Evolutionary conservation across 2,797 vertebrate species (phyloP).

Genomic region (Sitta carolinensis): DNA sequence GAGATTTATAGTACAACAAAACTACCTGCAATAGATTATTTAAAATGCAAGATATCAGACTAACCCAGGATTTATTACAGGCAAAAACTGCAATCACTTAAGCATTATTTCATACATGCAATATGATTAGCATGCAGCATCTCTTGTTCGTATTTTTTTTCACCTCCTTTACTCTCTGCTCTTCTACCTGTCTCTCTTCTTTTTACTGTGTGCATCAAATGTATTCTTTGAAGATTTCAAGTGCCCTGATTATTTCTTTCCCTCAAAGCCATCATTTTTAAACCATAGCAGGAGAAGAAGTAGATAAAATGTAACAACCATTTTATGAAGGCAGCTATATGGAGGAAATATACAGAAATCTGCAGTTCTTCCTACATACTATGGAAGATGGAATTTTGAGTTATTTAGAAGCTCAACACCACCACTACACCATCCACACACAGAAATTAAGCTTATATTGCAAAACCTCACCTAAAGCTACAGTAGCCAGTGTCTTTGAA

Average conservation of each 20-base stretch:
- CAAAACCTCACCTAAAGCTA: neutral
- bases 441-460: neutral
- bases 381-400: neutral
- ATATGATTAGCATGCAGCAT: conserved; percentile 59
- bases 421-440: neutral
- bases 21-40: neutral
- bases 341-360: neutral
- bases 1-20: conserved; percentile 6
- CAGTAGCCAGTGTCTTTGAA: neutral
- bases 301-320: neutral
- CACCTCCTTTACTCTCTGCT: conserved; percentile 64
- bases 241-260: conserved; percentile 69
- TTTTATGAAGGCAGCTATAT: neutral
- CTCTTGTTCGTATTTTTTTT: conserved; percentile 77
- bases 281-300: conserved; percentile 70
- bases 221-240: conserved; percentile 74
- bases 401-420: neutral
- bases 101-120: neutral
- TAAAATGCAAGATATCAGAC: conserved; percentile 45
- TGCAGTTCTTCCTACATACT: neutral
- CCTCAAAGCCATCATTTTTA: conserved; percentile 81
- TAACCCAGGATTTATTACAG: neutral
- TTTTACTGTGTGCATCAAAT: conserved; percentile 71
- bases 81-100: neutral
- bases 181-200: conserved; percentile 66